These are phyloP conservation scores for Enteromius fasciolatus DNA, from an alignment of 2,797 vertebrate genomes.

Conservation along the genomic window DNA sequence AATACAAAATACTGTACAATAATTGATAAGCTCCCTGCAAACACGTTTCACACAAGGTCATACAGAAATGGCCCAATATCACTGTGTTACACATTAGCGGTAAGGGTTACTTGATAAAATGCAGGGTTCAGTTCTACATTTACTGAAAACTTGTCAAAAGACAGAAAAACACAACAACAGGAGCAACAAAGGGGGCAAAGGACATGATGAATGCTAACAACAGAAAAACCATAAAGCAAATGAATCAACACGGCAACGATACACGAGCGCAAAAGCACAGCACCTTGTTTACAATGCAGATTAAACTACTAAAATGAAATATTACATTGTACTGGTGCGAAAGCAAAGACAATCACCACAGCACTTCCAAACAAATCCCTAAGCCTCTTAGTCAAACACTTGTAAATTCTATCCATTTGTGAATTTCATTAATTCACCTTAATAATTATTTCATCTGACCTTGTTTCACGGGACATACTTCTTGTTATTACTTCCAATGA, in stretches of 20 bases:
- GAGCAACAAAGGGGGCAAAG: conserved; percentile 33
- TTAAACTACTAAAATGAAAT: conserved; percentile 13
- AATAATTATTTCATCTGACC: conserved; percentile 3
- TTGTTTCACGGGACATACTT: background rate
- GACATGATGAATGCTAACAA: conserved; percentile 20
- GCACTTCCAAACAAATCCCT: background rate
- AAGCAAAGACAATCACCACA: conserved; percentile 33
- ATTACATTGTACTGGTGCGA: background rate
- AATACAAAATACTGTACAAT: background rate
- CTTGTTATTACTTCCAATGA: background rate
- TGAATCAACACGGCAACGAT: conserved; percentile 20
- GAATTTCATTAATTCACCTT: conserved; percentile 2
- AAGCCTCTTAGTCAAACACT: conserved; percentile 8
- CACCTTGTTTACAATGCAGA: background rate
- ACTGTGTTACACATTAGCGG: background rate
- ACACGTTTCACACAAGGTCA: conserved; percentile 7
- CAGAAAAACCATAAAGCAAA: conserved; percentile 14
- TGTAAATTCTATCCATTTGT: conserved; percentile 8
- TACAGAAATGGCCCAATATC: background rate
- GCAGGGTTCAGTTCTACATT: conserved; percentile 2
- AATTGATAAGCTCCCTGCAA: background rate
- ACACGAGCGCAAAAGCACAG: conserved; percentile 7
- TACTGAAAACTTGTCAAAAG: background rate
- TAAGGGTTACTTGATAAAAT: conserved; percentile 17
- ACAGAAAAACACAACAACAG: conserved; percentile 30